Conservation (phyloP, 2,888 invertebrate species). For the Chymomyza amoena region DNA sequence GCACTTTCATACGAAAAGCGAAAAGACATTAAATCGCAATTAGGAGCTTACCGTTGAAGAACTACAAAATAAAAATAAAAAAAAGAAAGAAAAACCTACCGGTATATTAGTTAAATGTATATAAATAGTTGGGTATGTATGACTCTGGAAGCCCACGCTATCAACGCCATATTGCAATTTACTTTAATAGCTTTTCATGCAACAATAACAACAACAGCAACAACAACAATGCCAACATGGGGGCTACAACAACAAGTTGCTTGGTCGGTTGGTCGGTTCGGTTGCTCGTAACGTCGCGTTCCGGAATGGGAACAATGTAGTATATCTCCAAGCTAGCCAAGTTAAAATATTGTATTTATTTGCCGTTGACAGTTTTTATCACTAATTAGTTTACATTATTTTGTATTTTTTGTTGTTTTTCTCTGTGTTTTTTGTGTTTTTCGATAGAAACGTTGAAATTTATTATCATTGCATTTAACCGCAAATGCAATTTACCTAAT, state of each 20-base stretch:
- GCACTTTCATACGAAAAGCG: constrained; percentile 52
- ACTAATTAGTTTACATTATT: constrained; percentile 64
- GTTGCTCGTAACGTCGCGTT: not conserved
- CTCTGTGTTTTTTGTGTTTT: not conserved
- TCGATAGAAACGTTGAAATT: constrained; percentile 24
- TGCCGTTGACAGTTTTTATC: constrained; percentile 63
- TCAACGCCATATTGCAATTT: constrained; percentile 52
- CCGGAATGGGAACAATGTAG: not conserved
- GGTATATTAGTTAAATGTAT: constrained; percentile 10
- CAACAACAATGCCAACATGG: constrained; percentile 31
- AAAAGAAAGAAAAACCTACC: constrained; percentile 2
- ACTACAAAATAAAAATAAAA: not conserved
- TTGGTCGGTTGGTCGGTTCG: not conserved
- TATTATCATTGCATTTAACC: constrained; percentile 67
- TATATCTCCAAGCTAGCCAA: not conserved
- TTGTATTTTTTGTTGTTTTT: constrained; percentile 16
- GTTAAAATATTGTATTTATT: constrained; percentile 62
- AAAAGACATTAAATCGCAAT: constrained; percentile 73
- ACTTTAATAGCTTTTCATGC: constrained; percentile 68
- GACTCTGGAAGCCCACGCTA: constrained; percentile 7
- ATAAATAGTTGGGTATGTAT: not conserved
- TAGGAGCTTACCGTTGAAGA: constrained; percentile 44
- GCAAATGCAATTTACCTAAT: constrained; percentile 68
- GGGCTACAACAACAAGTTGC: constrained; percentile 40
- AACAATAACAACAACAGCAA: constrained; percentile 21